A percentile compares a stretch with the other conserved stretches of the same genome.
These are phyloP conservation scores for Biston betularia DNA, from an alignment of 2,888 invertebrate species.

Conservation along the genomic window DNA sequence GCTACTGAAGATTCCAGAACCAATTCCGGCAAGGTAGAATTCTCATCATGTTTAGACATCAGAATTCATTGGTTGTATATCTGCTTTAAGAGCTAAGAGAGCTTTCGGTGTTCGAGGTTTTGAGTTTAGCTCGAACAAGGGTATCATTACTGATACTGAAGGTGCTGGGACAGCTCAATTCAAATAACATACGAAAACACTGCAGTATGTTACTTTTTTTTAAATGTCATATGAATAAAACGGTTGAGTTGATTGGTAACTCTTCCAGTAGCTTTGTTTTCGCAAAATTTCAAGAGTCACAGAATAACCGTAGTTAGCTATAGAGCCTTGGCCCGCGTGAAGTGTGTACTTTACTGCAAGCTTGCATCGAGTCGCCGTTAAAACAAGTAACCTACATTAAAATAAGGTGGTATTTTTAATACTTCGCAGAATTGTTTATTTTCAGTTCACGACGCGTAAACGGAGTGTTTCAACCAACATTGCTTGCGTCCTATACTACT, in stretches of 20 bases:
- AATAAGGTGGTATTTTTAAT: constrained; percentile 47
- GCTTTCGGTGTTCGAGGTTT: no score
- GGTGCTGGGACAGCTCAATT: no score
- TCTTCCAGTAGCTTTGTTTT: constrained; percentile 29
- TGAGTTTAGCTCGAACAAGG: no score
- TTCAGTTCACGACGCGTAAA: constrained; percentile 29
- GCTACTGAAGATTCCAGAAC: no score
- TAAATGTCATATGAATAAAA: no score
- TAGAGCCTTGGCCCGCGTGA: constrained; percentile 54
- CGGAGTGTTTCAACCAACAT: constrained; percentile 7
- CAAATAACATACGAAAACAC: no score
- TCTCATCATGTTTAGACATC: no score
- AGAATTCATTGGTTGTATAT: no score
- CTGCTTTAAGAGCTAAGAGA: no score
- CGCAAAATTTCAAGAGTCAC: constrained; percentile 4
- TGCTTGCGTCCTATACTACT: constrained; percentile 1
- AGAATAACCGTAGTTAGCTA: background rate
- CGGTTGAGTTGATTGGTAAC: background rate
- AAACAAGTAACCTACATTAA: constrained; percentile 64
- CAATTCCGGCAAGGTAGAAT: no score
- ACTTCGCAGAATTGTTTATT: constrained; percentile 47
- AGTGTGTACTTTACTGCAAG: constrained; percentile 52
- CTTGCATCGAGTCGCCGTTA: constrained; percentile 46
- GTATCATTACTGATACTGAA: no score
- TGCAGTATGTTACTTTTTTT: no score